Conservation (phyloP, 2,113 vertebrate genomes). For the Gallinago undulata region DNA sequence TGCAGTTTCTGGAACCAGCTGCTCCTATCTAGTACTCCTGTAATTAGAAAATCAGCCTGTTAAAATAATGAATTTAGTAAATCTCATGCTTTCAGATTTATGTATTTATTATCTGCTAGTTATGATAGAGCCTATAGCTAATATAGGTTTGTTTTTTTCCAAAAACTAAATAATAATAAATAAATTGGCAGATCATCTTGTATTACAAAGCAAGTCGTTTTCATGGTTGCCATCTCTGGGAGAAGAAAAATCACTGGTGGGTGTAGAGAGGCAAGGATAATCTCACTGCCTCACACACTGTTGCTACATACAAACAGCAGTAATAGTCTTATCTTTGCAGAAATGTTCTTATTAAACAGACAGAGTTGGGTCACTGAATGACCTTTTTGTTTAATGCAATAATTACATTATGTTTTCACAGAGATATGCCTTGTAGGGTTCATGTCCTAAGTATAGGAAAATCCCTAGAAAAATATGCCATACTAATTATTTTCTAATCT, state of each 20-base stretch:
- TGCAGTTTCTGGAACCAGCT: background rate
- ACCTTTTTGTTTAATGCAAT: slow-evolving; percentile 29
- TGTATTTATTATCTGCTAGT: background rate
- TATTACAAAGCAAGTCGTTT: background rate
- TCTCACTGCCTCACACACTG: background rate
- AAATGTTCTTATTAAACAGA: slow-evolving; percentile 23
- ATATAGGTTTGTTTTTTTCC: background rate
- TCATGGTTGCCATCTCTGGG: background rate
- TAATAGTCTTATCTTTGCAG: background rate
- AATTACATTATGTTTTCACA: slow-evolving; percentile 4
- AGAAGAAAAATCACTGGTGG: background rate
- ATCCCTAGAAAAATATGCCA: background rate
- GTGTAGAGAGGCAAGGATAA: background rate
- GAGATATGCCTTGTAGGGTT: background rate
- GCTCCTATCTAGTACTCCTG: background rate
- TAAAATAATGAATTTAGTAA: slow-evolving; percentile 6
- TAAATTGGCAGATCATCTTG: background rate
- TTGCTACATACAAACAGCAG: background rate
- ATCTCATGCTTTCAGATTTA: background rate
- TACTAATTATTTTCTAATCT: background rate
- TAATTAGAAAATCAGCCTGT: slow-evolving; percentile 22
- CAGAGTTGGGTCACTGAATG: background rate
- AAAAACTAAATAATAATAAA: background rate
- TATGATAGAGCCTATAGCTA: background rate
- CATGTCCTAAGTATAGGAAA: background rate